phyloP scores from a whole-genome alignment of 2,113 vertebrate species.

The Hemicordylus capensis region DNA sequence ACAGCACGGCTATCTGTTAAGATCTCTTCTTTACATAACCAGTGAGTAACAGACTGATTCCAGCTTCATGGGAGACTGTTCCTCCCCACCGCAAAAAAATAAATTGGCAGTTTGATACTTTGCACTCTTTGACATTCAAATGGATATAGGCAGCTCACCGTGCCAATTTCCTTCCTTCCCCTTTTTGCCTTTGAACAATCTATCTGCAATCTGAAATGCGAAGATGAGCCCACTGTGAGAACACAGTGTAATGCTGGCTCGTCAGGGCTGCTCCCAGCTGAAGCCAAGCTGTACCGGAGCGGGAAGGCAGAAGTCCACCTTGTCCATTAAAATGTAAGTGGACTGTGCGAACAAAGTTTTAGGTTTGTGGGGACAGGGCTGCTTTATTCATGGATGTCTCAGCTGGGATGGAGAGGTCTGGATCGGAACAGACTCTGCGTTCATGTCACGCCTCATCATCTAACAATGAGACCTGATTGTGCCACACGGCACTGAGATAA shows the following conservation, averaged over 20 bases:
- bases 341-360: neutral
- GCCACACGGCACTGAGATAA: neutral
- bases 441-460: neutral
- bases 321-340: neutral
- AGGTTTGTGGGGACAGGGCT: neutral
- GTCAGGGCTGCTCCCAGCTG: neutral
- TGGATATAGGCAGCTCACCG: neutral
- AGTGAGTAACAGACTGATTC: neutral
- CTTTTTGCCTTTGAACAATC: conserved; percentile 6
- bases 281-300: neutral
- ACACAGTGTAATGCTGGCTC: conserved; percentile 1
- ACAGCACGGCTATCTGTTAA: neutral
- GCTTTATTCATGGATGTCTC: neutral
- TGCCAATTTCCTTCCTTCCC: neutral
- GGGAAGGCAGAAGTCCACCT: neutral
- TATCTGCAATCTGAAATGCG: conserved; percentile 1
- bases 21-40: neutral
- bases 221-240: neutral
- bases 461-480: neutral
- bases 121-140: neutral
- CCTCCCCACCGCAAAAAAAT: neutral
- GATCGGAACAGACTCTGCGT: neutral
- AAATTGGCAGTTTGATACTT: conserved; percentile 4
- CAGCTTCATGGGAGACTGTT: neutral
- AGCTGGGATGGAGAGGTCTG: neutral